These are phyloP conservation scores for Phoebastria nigripes DNA, from an alignment of 2,797 vertebrate genomes.

Conservation along the genomic window DNA sequence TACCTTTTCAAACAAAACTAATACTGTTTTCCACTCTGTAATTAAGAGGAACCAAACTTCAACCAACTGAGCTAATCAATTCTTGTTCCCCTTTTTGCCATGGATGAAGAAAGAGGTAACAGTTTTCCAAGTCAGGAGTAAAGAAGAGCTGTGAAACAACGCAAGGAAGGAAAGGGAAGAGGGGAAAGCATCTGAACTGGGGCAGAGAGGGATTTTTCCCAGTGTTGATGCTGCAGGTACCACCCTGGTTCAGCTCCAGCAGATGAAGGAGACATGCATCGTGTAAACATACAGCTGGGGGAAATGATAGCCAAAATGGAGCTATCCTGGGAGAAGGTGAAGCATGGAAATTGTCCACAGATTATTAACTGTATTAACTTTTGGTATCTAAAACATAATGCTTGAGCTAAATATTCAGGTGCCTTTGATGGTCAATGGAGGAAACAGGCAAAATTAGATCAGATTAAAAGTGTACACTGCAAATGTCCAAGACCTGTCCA, in stretches of 20 bases:
- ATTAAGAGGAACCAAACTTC: not conserved
- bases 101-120: not conserved
- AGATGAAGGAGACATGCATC: not conserved
- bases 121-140: not conserved
- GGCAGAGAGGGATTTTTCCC: not conserved
- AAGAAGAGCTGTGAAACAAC: not conserved
- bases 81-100: not conserved
- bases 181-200: not conserved
- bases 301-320: not conserved
- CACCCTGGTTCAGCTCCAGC: not conserved
- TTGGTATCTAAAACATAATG: not conserved
- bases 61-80: not conserved
- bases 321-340: not conserved
- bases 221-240: not conserved
- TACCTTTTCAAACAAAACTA: not conserved
- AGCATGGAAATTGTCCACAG: not conserved
- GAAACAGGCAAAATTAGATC: not conserved
- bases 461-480: not conserved
- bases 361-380: not conserved
- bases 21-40: not conserved
- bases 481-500: not conserved
- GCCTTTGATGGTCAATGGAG: not conserved
- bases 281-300: not conserved
- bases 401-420: not conserved
- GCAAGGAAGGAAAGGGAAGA: not conserved